Evolutionary conservation across 2,888 invertebrate genomes (phyloP).

Genomic region (Philaethria dido): DNA sequence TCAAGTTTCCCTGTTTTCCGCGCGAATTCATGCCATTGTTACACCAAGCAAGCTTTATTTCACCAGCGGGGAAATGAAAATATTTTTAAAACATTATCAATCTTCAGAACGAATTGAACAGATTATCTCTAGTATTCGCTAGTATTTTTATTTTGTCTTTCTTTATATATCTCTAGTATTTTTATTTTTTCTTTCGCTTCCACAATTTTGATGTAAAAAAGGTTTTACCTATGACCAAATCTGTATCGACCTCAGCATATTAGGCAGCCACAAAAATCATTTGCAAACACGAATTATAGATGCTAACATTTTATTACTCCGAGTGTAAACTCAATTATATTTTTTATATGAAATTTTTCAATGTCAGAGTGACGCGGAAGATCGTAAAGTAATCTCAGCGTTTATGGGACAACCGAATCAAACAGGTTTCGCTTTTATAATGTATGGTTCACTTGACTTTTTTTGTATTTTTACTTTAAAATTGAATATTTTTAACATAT

Average conservation of each 20-base stretch:
- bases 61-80: too few relatives aligned
- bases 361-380: conserved; percentile 31
- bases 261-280: not conserved
- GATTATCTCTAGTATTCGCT: too few relatives aligned
- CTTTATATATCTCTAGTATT: too few relatives aligned
- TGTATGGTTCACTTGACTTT: conserved; percentile 28
- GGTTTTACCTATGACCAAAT: not conserved
- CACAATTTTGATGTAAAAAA: too few relatives aligned
- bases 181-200: too few relatives aligned
- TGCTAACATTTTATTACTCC: not conserved
- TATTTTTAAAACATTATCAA: too few relatives aligned
- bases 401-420: conserved; percentile 37
- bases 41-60: too few relatives aligned
- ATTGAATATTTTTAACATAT: conserved; percentile 3
- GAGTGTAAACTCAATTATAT: conserved; percentile 14
- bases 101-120: too few relatives aligned
- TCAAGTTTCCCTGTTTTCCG: too few relatives aligned
- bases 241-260: not conserved
- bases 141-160: too few relatives aligned
- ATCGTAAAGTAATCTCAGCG: conserved; percentile 31
- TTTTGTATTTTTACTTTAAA: conserved; percentile 28
- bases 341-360: conserved; percentile 24
- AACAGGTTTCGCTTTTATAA: conserved; percentile 40
- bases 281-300: not conserved
- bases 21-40: too few relatives aligned